phyloP scores from a whole-genome alignment of 2,888 invertebrate species.

The Tipula unca region DNA sequence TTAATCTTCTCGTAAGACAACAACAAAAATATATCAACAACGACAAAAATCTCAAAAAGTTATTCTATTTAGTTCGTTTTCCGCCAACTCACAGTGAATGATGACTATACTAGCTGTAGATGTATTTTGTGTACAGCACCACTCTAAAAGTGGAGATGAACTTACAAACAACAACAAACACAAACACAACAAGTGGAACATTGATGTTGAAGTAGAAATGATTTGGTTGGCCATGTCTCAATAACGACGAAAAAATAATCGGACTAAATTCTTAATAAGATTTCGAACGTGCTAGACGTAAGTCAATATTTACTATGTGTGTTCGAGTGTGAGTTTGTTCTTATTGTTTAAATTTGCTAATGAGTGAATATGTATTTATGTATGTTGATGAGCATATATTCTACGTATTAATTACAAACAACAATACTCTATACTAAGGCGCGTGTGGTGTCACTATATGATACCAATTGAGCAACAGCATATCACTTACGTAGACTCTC shows the following conservation, averaged over 20 bases:
- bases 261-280: neutral
- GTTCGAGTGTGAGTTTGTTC: too few species aligned
- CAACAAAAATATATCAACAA: neutral
- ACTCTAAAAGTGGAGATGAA: neutral
- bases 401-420: neutral
- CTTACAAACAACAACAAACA: neutral
- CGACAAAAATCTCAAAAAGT: neutral
- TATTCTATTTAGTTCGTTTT: neutral
- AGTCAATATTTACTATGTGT: neutral
- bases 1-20: neutral
- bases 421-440: too few species aligned
- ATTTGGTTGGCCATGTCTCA: too few species aligned
- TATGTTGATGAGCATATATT: neutral
- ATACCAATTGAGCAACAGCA: neutral
- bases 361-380: neutral
- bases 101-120: neutral
- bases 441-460: neutral
- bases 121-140: neutral
- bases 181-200: neutral
- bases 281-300: neutral
- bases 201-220: too few species aligned
- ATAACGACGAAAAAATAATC: too few species aligned
- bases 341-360: neutral
- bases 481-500: neutral
- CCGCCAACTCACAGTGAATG: neutral